Base-by-base conservation (phyloP, 2,113 vertebrate species). In the Mormyrus iriodes region DNA sequence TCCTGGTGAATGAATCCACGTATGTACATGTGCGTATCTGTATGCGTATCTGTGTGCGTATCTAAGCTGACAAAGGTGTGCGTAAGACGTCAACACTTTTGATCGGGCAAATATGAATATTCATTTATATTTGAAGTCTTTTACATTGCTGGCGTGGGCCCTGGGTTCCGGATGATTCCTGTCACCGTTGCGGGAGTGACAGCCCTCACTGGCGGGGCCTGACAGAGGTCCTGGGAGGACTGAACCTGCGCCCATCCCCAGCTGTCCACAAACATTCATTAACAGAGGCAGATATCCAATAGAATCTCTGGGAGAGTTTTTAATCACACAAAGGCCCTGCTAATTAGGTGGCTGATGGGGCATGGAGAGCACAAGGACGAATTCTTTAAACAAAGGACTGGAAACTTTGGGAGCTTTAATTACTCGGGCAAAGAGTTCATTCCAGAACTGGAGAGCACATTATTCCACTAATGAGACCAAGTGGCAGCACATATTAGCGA, bases 221-320 rank as follows among this genome's bases (percentile, higher is more conserved):
- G 98, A 98, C 98, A 99, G 97, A 98, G 98, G 97, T 97, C 97
- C 95, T 90, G 95, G 92, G 95, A 95, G 95, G 94, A 95, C 96
- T 97, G 97, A 97, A 95, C 91, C 92, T 76, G 93, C 93, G 93
- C 96, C 95, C 76, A 95, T 97, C 97, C 98, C 98, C 98, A 99
- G 98, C 98, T 99, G 98, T 99, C 98, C 98, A 98, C 97, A 99
- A 99, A 99, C 98, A 99, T 97, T 99, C 98, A 98, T 99, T 99
- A 99, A 97, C 97, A 98, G 95, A 97, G 97, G 97, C 97, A 98
- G 95, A 97, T 98, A 97, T 98, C 97, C 98, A 97, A 97, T 96
- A 95, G 97, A 98, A 99, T 98, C 97, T 99, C 97, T 97, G 94
- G 97, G 97, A 99, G 98, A 99, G 99, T 99, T 98, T 98, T 98